Evolutionary conservation across 1,140 invertebrate genomes (phyloP).

Genomic region (Bombyx mori): ASM3026992v2 NC_085113.1:4314501-4315000

Average conservation of each 20-base stretch:
- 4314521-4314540: slow-evolving; percentile 90
- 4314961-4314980: slow-evolving; percentile 70
- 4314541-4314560: slow-evolving; percentile 88
- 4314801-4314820: background rate
- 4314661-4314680: slow-evolving; percentile 6
- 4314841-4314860: slow-evolving; percentile 52
- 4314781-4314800: slow-evolving; percentile 2
- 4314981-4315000: slow-evolving; percentile 62
- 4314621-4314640: too few relatives aligned
- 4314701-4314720: slow-evolving; percentile 9
- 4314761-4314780: slow-evolving; percentile 21
- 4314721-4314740: background rate
- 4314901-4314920: slow-evolving; percentile 56
- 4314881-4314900: slow-evolving; percentile 55
- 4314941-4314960: slow-evolving; percentile 71
- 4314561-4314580: slow-evolving; percentile 21
- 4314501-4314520: slow-evolving; percentile 77
- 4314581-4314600: slow-evolving; percentile 28
- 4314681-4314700: slow-evolving; percentile 24
- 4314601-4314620: slow-evolving; percentile 23
- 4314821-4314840: slow-evolving; percentile 27
- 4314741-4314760: slow-evolving; percentile 9
- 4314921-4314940: slow-evolving; percentile 69
- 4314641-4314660: too few relatives aligned
- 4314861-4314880: slow-evolving; percentile 53